Conservation (phyloP, 2,113 vertebrate genomes). For the Crotalus horridus region DNA sequence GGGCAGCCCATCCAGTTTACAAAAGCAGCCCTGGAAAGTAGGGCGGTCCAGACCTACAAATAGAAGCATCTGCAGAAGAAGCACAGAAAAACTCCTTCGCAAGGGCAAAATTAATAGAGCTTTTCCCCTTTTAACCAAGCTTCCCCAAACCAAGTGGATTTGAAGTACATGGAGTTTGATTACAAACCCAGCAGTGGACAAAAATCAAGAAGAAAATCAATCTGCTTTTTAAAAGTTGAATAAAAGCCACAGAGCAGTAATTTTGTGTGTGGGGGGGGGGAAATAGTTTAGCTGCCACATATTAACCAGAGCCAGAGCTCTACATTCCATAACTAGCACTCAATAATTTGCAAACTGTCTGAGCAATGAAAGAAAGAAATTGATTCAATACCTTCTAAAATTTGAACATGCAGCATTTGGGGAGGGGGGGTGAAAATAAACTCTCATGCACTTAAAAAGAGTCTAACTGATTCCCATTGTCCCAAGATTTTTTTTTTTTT, state of each 20-base stretch:
- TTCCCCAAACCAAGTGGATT: not conserved
- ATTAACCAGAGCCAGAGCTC: not conserved
- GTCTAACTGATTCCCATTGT: not conserved
- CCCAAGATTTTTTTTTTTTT: not conserved
- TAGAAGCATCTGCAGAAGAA: not conserved
- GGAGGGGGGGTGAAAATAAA: not conserved
- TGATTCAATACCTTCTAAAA: not conserved
- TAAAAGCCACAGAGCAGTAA: not conserved
- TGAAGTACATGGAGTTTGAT: not conserved
- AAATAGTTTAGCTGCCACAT: not conserved
- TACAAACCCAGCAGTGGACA: not conserved
- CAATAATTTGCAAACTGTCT: not conserved
- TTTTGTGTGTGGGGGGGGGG: not conserved
- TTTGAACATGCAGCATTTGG: not conserved
- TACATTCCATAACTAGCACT: not conserved
- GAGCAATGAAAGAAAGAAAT: not conserved
- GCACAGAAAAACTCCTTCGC: not conserved
- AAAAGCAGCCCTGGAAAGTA: not conserved
- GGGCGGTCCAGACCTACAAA: not conserved
- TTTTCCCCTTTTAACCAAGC: too few species aligned
- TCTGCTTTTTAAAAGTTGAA: not conserved
- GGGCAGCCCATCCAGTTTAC: not conserved
- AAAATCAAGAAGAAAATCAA: not conserved
- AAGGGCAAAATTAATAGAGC: not conserved
- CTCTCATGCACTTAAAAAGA: not conserved